These are phyloP conservation scores for Mellivora capensis DNA, from an alignment of 2,113 vertebrate species.

Conservation along the genomic window DNA sequence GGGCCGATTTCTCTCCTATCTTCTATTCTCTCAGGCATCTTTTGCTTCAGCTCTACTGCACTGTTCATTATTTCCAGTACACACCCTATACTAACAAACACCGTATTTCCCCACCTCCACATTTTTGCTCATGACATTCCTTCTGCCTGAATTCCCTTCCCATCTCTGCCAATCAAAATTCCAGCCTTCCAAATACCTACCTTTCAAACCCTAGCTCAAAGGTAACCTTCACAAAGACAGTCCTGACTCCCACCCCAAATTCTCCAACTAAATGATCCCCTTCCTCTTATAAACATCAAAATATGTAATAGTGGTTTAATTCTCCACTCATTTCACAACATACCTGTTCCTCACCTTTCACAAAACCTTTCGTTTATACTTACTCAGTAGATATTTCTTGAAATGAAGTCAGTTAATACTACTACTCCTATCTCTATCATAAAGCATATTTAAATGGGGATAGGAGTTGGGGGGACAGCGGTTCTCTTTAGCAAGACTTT, in stretches of 20 bases:
- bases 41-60: not conserved
- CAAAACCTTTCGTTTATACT: not conserved
- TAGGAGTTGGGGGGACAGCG: no score
- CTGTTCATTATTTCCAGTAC: not conserved
- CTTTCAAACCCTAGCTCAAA: not conserved
- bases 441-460: not conserved
- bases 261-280: not conserved
- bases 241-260: not conserved
- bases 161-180: slow-evolving; percentile 18
- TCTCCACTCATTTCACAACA: not conserved
- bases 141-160: slow-evolving; percentile 11
- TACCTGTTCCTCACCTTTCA: not conserved
- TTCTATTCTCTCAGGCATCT: not conserved
- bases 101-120: not conserved
- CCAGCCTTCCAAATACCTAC: slow-evolving; percentile 14
- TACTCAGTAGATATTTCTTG: not conserved
- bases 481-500: slow-evolving; percentile 5
- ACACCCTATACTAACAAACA: not conserved
- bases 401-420: slow-evolving; percentile 28
- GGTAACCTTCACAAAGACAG: not conserved
- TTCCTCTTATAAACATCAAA: slow-evolving; percentile 28
- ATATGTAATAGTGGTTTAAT: not conserved
- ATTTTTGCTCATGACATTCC: slow-evolving; percentile 14
- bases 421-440: not conserved
- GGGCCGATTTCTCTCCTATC: not conserved